These are phyloP conservation scores for Falco berigora DNA, from an alignment of 2,797 vertebrate genomes.

Conservation along the genomic window DNA sequence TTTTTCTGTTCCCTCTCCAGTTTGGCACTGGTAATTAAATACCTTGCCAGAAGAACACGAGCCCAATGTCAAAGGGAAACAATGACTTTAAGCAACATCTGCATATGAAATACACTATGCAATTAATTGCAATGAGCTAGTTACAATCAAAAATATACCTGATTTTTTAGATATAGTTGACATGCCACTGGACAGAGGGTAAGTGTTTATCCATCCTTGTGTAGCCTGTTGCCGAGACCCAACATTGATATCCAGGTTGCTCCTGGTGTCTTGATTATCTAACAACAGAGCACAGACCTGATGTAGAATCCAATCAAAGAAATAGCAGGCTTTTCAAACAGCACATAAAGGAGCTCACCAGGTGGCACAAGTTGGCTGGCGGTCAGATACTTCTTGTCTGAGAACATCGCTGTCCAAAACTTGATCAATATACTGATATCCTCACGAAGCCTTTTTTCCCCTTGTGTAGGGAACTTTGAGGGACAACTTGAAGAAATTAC, in stretches of 20 bases:
- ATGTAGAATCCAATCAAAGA: not conserved
- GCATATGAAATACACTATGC: not conserved
- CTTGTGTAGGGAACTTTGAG: slow-evolving; percentile 94
- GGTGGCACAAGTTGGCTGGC: slow-evolving; percentile 91
- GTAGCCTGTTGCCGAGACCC: slow-evolving; percentile 89
- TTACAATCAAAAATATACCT: slow-evolving; percentile 69
- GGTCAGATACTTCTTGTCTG: slow-evolving; percentile 96
- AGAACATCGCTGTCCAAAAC: slow-evolving; percentile 98
- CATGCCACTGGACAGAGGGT: slow-evolving; percentile 95
- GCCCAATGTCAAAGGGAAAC: not conserved
- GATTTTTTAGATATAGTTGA: slow-evolving; percentile 98
- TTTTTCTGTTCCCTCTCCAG: not conserved
- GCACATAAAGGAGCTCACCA: slow-evolving; percentile 76
- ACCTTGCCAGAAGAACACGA: not conserved
- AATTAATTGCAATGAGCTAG: not conserved
- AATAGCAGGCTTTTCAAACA: not conserved
- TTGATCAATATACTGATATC: slow-evolving; percentile 93
- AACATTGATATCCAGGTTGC: slow-evolving; percentile 86
- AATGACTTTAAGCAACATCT: not conserved
- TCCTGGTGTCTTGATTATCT: slow-evolving; percentile 95
- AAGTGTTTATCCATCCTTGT: slow-evolving; percentile 98
- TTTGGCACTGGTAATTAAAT: not conserved
- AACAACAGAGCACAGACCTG: not conserved
- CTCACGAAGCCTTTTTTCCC: slow-evolving; percentile 89
- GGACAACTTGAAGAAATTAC: slow-evolving; percentile 74